Percentiles rank a stretch among this genome's conserved stretches.
These are phyloP conservation scores for Hippasteria phrygiana DNA, from an alignment of 53 echinoderm and acorn worm species.

Conservation along the genomic window DNA sequence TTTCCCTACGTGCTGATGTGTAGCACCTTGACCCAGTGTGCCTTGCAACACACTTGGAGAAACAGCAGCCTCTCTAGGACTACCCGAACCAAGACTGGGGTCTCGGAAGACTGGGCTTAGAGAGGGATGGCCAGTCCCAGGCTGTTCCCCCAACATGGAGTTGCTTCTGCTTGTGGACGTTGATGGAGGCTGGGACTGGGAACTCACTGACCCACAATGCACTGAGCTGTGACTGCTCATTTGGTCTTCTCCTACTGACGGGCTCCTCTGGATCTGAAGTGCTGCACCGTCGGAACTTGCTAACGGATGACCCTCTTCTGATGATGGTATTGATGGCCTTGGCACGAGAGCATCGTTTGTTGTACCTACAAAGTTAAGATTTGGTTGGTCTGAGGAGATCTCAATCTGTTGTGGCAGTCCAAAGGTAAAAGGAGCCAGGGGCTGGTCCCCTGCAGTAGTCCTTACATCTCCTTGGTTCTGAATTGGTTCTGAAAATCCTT, in stretches of 20 bases:
- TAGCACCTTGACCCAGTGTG: neutral
- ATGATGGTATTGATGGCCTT: slow-evolving; percentile 3
- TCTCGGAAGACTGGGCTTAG: slow-evolving; percentile 23
- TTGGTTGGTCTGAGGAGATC: neutral
- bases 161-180: slow-evolving; percentile 65
- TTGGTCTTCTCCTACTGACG: slow-evolving; percentile 12
- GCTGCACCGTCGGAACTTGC: neutral
- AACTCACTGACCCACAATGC: slow-evolving; percentile 19
- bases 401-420: neutral
- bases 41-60: neutral
- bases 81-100: neutral
- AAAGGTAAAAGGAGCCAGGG: neutral
- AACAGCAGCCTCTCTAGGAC: slow-evolving; percentile 23
- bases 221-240: slow-evolving; percentile 20
- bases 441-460: neutral
- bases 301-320: neutral
- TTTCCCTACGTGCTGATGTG: neutral
- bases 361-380: neutral
- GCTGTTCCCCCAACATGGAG: slow-evolving; percentile 55
- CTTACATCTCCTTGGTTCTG: slow-evolving; percentile 11
- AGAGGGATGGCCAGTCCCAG: slow-evolving; percentile 4
- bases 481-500: neutral
- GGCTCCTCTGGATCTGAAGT: neutral
- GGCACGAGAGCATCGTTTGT: slow-evolving; percentile 13
- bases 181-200: slow-evolving; percentile 38